Conservation (phyloP, 2,888 invertebrate species). For the Leucophenga montana region DNA sequence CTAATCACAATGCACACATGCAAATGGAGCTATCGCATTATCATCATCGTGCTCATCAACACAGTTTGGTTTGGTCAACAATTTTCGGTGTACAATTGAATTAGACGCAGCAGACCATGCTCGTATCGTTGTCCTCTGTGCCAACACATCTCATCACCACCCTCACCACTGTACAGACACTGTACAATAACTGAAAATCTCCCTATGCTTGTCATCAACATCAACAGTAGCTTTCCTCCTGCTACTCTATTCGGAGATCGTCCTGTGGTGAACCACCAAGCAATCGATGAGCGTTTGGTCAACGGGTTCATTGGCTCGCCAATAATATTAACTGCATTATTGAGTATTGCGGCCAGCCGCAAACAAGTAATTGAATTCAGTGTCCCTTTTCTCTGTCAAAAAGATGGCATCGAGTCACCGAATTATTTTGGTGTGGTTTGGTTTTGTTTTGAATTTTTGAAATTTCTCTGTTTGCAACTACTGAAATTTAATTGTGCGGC, state of each 20-base stretch:
- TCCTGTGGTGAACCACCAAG: slow-evolving; percentile 7
- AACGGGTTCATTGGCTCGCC: slow-evolving; percentile 34
- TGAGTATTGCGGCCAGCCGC: slow-evolving; percentile 65
- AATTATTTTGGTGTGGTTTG: neutral
- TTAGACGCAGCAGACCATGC: slow-evolving; percentile 65
- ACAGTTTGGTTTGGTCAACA: slow-evolving; percentile 64
- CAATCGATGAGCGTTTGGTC: slow-evolving; percentile 14
- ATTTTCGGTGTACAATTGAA: slow-evolving; percentile 66
- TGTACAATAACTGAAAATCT: too few species aligned
- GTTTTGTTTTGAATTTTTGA: neutral
- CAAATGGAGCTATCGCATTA: neutral
- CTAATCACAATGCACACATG: neutral
- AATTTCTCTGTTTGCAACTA: neutral
- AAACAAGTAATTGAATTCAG: slow-evolving; percentile 64
- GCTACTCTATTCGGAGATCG: neutral
- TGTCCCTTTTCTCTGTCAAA: neutral
- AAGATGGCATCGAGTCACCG: too few species aligned
- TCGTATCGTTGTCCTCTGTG: slow-evolving; percentile 39
- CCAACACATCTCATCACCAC: neutral
- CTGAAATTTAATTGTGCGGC: too few species aligned
- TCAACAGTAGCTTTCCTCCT: slow-evolving; percentile 1
- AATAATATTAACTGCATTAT: slow-evolving; percentile 65
- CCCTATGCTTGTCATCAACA: slow-evolving; percentile 28
- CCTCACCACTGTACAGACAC: too few species aligned
- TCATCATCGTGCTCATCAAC: slow-evolving; percentile 42